Evolutionary conservation across 2,888 invertebrate species (phyloP), one percentile per base, ranked within the genome.

Genomic region (Lasioglossum villosulum): DNA sequence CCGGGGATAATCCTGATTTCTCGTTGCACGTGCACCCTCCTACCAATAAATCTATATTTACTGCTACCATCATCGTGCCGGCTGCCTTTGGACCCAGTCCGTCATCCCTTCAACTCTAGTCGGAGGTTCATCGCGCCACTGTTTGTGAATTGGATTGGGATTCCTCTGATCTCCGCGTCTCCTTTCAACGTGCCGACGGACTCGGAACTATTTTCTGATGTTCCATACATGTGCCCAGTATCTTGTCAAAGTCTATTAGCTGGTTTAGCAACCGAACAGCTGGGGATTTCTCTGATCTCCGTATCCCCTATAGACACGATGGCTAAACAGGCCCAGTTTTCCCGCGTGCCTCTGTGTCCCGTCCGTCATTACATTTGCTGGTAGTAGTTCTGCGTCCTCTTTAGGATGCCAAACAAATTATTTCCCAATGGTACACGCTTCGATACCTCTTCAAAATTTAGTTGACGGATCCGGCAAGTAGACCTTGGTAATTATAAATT

Each of bases 41-140:
- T 23, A 34, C 68, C 68, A 23, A 68, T 68, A 68, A 68, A 68
- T 68, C 68, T 68, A 68, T 68, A 68, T 68, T 68, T 68, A 68
- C 37, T 37, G 37, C 68, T 37, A 23, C 37, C 68, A 68, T 68
- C 68, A 23, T 37, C 68, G 79, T 39, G n/a, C 39, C 12, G 70
- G 6, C 12, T 23, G 14, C n/a, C 14, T 70, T 27, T 70, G 39
- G 14, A 42, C 39, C 39, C 39, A 42, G 39, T 70, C 14, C n/a
- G 23, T 70, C 70, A 70, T 70, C 70, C 70, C 14, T 39, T 70
- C 39, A 70, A 70, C 37, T n/a, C 39, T 14, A n/a, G n/a, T 39
- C 39, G 5, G n/a, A 39, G 39, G 27, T 37, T 14, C n/a, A 70
- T 39, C 39, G 37, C 16, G n/a, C n/a, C 39, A 2, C 39, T 27